Evolutionary conservation across 2,113 vertebrate genomes (phyloP), one percentile per base, ranked within the genome.

Genomic region (Oceanodroma tethys): DNA sequence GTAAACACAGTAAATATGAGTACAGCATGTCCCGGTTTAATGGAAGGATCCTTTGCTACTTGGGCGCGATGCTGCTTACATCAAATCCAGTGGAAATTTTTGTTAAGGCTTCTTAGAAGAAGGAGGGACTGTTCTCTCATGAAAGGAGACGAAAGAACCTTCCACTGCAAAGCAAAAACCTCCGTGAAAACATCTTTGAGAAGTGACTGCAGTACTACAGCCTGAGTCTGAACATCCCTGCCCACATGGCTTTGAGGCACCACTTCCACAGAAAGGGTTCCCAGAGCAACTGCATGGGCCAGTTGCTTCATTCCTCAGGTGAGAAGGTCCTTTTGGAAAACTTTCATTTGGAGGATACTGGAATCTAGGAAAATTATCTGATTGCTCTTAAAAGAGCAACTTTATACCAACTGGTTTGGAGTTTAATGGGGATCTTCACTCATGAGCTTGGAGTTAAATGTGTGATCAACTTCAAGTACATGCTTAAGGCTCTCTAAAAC

Each of bases 1-100:
- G 40, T 53, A 82, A 73, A 88, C 45, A 81, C 1, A 65, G 75
- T n/a, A 70, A 90, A 90, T 48, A 62, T 5, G 42, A 93, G 93
- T 22, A 95, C 95, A 94, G 84, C 36, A 65, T 87, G 82, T 83
- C 58, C 84, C 42, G 12, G 73, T 63, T 82, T 79, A 56, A 82
- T 14, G 48, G 48, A 80, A 72, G 42, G 42, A 91, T 71, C 73
- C 62, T 68, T 55, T 91, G 56, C 86, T 70, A 13, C n/a, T 50
- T 38, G 86, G 91, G 42, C 4, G 0, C 4, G 81, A 79, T 19
- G 66, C 68, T 62, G 60, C 53, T 86, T 23, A 19, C 13, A 72
- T 16, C 48, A 84, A 90, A 86, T 30, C 32, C 30, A 32, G 42
- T 56, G 45, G 56, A 81, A 90, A 67, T 26, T 55, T 90, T 38